These are phyloP conservation scores for Gorsachius magnificus DNA, from an alignment of 2,797 vertebrate genomes.

Conservation along the genomic window DNA sequence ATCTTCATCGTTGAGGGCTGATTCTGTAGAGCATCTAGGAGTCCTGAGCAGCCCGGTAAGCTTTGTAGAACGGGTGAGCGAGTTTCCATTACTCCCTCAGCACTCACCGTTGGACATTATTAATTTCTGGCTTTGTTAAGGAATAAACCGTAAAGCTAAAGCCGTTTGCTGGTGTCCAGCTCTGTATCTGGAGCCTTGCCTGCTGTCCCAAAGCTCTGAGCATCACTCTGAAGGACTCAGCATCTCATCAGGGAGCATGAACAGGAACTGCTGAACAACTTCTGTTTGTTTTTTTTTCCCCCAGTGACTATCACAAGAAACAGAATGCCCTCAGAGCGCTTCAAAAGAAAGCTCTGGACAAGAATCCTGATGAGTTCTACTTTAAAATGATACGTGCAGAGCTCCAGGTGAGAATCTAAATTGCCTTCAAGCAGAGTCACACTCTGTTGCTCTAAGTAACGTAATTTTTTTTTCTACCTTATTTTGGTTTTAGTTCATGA, in stretches of 20 bases:
- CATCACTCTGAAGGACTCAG: rapidly evolving
- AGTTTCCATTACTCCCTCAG: rapidly evolving
- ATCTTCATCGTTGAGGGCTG: rapidly evolving
- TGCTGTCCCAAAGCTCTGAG: background rate
- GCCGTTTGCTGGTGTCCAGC: rapidly evolving
- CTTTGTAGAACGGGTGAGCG: rapidly evolving
- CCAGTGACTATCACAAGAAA: constrained; percentile 94
- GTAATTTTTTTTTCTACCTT: rapidly evolving
- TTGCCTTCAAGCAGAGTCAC: background rate
- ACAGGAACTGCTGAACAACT: background rate
- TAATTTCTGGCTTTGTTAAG: background rate
- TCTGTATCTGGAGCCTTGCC: rapidly evolving
- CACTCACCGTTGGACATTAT: rapidly evolving
- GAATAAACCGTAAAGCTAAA: too few species aligned
- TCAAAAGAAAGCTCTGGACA: constrained; percentile 92
- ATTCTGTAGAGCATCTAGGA: too few species aligned
- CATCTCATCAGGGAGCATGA: background rate
- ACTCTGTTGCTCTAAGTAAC: background rate
- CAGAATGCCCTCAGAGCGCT: constrained; percentile 88
- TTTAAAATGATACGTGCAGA: constrained; percentile 88
- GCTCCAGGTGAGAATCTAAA: constrained; percentile 80
- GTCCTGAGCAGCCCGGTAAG: background rate
- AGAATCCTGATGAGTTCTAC: constrained; percentile 98
- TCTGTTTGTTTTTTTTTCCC: background rate
- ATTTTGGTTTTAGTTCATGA: background rate